Evolutionary conservation across 2,797 vertebrate genomes (phyloP), one percentile per base, ranked within the genome.

Genomic region (Yasuhikotakia modesta): DNA sequence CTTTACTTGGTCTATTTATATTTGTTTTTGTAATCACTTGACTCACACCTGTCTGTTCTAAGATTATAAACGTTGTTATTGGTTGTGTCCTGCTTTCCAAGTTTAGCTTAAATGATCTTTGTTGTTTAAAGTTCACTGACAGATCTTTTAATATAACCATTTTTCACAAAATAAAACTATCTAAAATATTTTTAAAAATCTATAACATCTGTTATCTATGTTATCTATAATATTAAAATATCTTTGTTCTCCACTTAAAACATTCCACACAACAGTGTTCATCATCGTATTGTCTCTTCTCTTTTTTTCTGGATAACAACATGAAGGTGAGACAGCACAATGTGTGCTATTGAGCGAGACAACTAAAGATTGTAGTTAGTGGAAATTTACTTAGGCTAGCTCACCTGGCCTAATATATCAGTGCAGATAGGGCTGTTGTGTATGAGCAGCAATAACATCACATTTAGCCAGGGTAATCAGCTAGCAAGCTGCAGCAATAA

Each of bases 291-390:
- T 73, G 5, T 45, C 55, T 72, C 55, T 27, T 27, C 2, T 48
- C 57, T 30, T 52, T n/a, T 50, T 58, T 50, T 50, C 17, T 45
- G 35, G 2, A 4, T 50, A 30, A 53, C 45, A 22, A 4, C 30
- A 64, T 65, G 76, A 64, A 55, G 24, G 53, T 84, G 68, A 76
- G 27, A 67, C 61, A 57, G 73, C 12, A 43, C 48, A 19, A 61
- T 4, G 48, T 50, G 22, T 7, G 46, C 21, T 57, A 84, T 76
- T 86, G 86, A 88, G 87, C 87, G 86, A 87, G 89, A 90, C 91
- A 90, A 91, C 92, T 90, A 75, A 92, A 91, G 84, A 92, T 89
- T 89, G 86, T 85, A 85, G 77, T 39, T 84, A 90, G 89, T 92
- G 91, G 90, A 94, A 93, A 93, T 90, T 91, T 92, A 91, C 90